These are phyloP conservation scores for Colaptes auratus DNA, from an alignment of 2,113 vertebrate species.

Conservation along the genomic window DNA sequence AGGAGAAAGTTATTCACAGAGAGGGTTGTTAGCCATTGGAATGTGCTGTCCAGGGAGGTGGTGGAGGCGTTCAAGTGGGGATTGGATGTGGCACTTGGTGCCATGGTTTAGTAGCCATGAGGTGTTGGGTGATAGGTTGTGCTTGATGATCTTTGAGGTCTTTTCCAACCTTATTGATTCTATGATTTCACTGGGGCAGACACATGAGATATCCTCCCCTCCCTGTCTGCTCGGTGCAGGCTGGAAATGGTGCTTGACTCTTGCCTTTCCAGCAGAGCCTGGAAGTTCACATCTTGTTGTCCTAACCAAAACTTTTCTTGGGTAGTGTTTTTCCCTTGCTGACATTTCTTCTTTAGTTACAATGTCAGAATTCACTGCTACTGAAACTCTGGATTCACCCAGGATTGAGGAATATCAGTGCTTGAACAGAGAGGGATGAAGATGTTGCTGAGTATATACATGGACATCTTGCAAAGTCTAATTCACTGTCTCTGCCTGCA, in stretches of 20 bases:
- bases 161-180: no score
- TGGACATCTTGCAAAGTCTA: neutral
- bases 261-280: neutral
- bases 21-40: no score
- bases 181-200: neutral
- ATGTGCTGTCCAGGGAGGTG: no score
- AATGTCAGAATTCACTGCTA: neutral
- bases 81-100: no score
- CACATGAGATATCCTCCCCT: neutral
- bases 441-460: neutral
- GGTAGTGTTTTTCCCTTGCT: neutral
- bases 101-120: no score
- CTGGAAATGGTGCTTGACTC: neutral
- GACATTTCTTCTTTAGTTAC: neutral
- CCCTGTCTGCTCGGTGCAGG: neutral
- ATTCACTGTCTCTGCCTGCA: neutral
- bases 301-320: neutral
- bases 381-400: neutral
- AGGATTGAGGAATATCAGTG: neutral
- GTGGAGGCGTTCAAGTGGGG: no score
- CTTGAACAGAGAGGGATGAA: neutral
- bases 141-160: no score
- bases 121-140: no score
- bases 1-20: no score
- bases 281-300: neutral